Percentiles rank a stretch among this genome's conserved stretches.
Evolutionary conservation across 2,888 invertebrate species (phyloP).

Genomic region (Stenoptilia bipunctidactyla): DNA sequence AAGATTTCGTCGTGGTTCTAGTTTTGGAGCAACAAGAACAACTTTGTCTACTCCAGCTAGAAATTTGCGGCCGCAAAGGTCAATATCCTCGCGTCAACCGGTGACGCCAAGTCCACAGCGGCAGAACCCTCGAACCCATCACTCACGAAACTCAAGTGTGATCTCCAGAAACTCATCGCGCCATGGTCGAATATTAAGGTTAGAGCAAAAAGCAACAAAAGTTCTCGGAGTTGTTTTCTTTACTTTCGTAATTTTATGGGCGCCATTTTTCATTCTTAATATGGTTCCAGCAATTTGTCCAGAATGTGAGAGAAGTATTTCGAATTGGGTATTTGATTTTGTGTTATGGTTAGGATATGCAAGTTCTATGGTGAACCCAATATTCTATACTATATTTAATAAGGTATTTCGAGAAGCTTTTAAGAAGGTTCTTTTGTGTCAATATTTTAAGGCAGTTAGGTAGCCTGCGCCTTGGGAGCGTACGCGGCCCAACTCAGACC

Average conservation of each 20-base stretch:
- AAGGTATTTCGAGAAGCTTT: constrained; percentile 93
- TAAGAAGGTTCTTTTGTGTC: constrained; percentile 85
- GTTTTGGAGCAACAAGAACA: constrained; percentile 77
- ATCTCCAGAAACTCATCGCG: constrained; percentile 85
- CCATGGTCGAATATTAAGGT: constrained; percentile 85
- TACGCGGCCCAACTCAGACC: constrained; percentile 55
- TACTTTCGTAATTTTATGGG: constrained; percentile 94
- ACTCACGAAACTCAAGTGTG: constrained; percentile 84
- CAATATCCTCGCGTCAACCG: constrained; percentile 41
- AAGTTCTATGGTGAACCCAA: constrained; percentile 95
- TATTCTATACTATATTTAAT: constrained; percentile 96
- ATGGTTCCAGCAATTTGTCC: constrained; percentile 87
- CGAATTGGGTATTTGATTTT: constrained; percentile 85
- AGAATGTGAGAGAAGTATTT: constrained; percentile 81
- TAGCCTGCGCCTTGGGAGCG: constrained; percentile 69
- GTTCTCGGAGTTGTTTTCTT: constrained; percentile 95
- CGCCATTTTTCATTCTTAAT: constrained; percentile 94
- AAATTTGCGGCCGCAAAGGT: constrained; percentile 43
- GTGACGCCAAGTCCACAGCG: constrained; percentile 46
- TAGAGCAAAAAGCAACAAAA: constrained; percentile 97
- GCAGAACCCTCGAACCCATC: constrained; percentile 76
- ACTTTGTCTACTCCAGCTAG: constrained; percentile 68
- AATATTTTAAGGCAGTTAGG: constrained; percentile 71
- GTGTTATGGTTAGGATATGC: constrained; percentile 95
- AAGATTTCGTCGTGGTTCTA: constrained; percentile 76